A percentile compares a stretch with the other conserved stretches of the same genome.
These are phyloP conservation scores for Plagodis dolabraria DNA, from an alignment of 2,888 invertebrate species.

Conservation along the genomic window DNA sequence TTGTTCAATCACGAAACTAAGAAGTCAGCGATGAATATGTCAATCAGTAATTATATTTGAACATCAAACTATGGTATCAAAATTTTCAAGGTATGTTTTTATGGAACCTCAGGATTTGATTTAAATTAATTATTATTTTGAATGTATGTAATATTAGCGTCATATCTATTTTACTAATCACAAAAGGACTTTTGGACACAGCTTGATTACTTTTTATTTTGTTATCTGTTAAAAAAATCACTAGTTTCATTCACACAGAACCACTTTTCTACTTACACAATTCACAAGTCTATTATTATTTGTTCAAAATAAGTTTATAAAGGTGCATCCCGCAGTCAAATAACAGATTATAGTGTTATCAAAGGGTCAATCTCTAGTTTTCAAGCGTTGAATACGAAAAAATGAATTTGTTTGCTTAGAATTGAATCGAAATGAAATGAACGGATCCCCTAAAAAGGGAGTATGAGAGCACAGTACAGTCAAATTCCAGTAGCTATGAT, in stretches of 20 bases:
- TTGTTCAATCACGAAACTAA: no score
- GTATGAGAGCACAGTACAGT: slow-evolving; percentile 10
- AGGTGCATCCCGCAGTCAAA: slow-evolving; percentile 61
- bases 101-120: no score
- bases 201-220: background rate
- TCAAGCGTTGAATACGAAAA: slow-evolving; percentile 66
- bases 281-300: slow-evolving; percentile 42
- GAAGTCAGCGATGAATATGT: no score
- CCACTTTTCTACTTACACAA: slow-evolving; percentile 29
- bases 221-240: slow-evolving; percentile 20
- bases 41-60: no score
- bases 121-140: no score
- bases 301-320: slow-evolving; percentile 46
- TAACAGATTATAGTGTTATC: slow-evolving; percentile 71
- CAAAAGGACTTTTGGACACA: no score
- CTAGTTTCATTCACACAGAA: slow-evolving; percentile 31
- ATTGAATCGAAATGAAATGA: slow-evolving; percentile 81
- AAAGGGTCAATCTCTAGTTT: slow-evolving; percentile 68
- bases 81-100: no score
- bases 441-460: slow-evolving; percentile 67
- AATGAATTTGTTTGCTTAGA: slow-evolving; percentile 76
- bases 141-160: no score
- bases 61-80: no score
- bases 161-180: no score
- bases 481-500: slow-evolving; percentile 4